Evolutionary conservation across 1,140 invertebrate genomes (phyloP).

Genomic region (Meloidogyne floridensis): DNA sequence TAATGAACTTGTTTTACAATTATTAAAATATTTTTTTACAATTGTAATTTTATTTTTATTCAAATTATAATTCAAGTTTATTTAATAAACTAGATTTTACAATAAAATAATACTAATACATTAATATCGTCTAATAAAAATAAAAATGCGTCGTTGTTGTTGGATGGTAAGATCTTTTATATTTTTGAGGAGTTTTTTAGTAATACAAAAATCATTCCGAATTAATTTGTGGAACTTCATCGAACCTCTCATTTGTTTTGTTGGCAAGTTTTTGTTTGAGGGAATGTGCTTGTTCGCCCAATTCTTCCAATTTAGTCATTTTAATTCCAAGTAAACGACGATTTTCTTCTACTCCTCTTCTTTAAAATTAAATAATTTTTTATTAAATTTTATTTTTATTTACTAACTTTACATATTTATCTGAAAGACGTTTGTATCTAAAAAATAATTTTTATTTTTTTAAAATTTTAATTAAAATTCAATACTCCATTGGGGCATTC

Average conservation of each 20-base stretch:
- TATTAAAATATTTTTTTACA: neutral
- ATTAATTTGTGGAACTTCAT: neutral
- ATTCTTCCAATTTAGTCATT: conserved; percentile 43
- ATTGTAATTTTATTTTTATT: neutral
- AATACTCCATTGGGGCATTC: conserved; percentile 42
- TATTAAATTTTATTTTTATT: neutral
- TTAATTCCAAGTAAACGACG: conserved; percentile 35
- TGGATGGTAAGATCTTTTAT: neutral
- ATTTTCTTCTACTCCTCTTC: conserved; percentile 46
- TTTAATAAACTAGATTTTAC: neutral
- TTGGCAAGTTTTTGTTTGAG: conserved; percentile 23
- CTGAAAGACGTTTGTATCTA: conserved; percentile 6
- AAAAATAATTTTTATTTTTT: neutral
- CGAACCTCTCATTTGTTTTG: conserved; percentile 20
- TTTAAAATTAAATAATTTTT: conserved; percentile 41
- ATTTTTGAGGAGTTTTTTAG: neutral
- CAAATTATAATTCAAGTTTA: neutral
- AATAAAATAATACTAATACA: neutral
- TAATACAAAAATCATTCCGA: neutral
- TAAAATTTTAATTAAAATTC: conserved; percentile 14
- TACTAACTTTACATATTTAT: conserved; percentile 11
- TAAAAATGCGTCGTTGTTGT: neutral
- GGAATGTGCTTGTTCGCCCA: conserved; percentile 30
- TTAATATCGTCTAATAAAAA: neutral
- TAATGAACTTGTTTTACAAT: neutral